Evolutionary conservation across 2,797 vertebrate species (phyloP), one percentile per base, ranked within the genome.

Genomic region (Malurus leucopterus): DNA sequence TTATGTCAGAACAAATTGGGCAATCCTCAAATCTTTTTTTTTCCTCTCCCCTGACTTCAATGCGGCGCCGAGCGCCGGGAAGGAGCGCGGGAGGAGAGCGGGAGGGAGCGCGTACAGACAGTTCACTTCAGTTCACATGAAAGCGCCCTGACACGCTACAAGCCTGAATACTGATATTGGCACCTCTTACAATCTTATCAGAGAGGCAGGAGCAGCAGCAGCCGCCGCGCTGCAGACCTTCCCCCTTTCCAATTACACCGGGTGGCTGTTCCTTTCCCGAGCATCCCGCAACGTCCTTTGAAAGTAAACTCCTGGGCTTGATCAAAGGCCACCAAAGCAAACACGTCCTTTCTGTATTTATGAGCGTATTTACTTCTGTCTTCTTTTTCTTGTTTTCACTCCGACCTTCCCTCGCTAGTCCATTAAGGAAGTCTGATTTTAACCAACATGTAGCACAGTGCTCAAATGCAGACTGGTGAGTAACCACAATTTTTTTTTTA

Each of bases 1-100:
- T 97, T 97, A 96, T 97, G 97, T 98, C 98, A 98, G 97, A 97
- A 98, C 97, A 98, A 98, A 98, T 96, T 97, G 98, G 97, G 95
- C 86, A 61, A 97, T 97, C 96, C 97, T 98, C 97, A 98, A 97
- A 97, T 98, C 98, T 98, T 95, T 97, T 95, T 97, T 95, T 95
- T 96, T 90, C 91, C 96, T 97, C 86, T 96, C 94, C 94, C 91
- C 92, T 95, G 94, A 93, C 96, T 96, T 97, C 94, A 96, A 85
- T 89, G 91, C 65, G n/a, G 92, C n/a, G n/a, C 90, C 20, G 88
- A 95, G 93, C 5, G 16, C 46, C 5, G 59, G 89, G 92, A 96
- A 95, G 74, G 88, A 93, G 93, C 94, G 84, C 82, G 30, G 85
- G 79, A 85, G 79, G 63, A 9, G 32, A 64, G 70, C 53, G 36